Conservation (phyloP, 2,113 vertebrate genomes). For the Emydocephalus ijimae region DNA sequence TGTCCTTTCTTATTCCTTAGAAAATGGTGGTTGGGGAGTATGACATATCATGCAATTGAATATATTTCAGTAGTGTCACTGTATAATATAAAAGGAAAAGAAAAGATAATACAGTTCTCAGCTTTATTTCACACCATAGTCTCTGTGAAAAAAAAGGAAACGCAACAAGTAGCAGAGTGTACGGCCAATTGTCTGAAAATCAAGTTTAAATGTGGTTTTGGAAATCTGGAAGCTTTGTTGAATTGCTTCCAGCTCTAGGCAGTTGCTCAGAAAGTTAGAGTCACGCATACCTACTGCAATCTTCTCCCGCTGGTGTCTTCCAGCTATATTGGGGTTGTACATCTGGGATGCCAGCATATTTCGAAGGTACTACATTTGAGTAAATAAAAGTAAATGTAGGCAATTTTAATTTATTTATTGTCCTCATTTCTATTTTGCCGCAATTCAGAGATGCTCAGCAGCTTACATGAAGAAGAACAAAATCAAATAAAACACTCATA, state of each 20-base stretch:
- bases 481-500: neutral
- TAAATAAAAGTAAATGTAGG: neutral
- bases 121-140: neutral
- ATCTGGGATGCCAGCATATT: neutral
- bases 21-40: neutral
- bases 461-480: neutral
- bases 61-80: neutral
- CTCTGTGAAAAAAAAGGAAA: neutral
- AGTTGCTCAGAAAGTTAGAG: neutral
- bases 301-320: neutral
- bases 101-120: neutral
- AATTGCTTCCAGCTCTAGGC: neutral
- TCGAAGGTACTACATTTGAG: neutral
- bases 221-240: neutral
- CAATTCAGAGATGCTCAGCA: neutral
- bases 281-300: neutral
- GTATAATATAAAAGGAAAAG: neutral
- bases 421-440: neutral
- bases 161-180: neutral
- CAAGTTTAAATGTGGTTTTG: neutral
- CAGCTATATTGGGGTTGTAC: neutral
- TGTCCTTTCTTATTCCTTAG: slow-evolving; percentile 24
- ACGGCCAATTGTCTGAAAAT: neutral
- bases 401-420: neutral
- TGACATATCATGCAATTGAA: neutral